Conservation (phyloP, 2,888 invertebrate genomes). For the Yponomeuta malinellus region DNA sequence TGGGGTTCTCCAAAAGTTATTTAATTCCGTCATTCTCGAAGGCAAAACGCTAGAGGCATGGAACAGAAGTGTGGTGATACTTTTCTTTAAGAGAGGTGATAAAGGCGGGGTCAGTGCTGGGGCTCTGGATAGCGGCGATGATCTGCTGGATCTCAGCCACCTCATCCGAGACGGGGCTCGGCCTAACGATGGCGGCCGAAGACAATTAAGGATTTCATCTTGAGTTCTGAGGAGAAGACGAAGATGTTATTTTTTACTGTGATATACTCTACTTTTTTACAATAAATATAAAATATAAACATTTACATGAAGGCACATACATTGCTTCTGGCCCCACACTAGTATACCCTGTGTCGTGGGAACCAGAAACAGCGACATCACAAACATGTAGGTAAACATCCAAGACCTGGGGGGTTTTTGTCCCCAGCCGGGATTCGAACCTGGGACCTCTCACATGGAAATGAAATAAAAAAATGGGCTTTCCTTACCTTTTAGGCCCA, state of each 20-base stretch:
- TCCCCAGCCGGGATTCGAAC: no score
- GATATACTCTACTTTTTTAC: no score
- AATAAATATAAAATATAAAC: not conserved
- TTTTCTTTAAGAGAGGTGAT: constrained; percentile 28
- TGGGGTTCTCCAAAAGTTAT: no score
- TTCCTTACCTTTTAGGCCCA: constrained; percentile 2
- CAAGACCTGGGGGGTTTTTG: no score
- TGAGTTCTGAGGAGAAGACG: constrained; percentile 27
- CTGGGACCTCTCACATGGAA: no score
- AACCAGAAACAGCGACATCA: no score
- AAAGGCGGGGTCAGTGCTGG: constrained; percentile 46
- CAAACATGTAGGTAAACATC: no score
- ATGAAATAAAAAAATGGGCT: not conserved
- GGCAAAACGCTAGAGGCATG: no score
- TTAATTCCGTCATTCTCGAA: no score
- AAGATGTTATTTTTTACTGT: not conserved
- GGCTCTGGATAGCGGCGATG: constrained; percentile 46
- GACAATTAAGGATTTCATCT: constrained; percentile 54
- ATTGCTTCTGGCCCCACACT: no score
- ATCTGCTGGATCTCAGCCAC: constrained; percentile 35
- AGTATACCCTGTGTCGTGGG: no score
- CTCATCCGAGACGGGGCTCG: constrained; percentile 25
- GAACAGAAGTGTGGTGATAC: not conserved
- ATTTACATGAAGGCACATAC: no score
- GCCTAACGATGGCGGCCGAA: constrained; percentile 34